phyloP scores from a whole-genome alignment of 2,797 vertebrate genomes.

The Pipistrellus pipistrellus region DNA sequence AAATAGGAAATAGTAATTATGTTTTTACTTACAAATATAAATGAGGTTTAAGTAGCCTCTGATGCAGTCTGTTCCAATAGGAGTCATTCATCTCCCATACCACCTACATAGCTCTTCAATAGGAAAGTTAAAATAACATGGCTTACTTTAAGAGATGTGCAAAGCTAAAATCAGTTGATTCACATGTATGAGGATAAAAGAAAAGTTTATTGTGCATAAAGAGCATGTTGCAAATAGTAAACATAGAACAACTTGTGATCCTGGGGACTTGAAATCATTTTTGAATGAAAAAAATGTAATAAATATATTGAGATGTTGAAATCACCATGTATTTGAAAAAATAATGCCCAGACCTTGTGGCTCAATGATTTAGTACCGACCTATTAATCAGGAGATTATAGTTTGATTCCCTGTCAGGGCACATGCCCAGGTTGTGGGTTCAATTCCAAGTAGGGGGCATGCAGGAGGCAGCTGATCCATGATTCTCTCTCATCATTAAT shows the following conservation, averaged over 20 bases:
- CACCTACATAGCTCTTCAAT: constrained; percentile 78
- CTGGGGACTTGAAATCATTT: background rate
- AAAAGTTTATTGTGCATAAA: constrained; percentile 51
- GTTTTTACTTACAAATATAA: constrained; percentile 53
- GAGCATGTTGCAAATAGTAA: constrained; percentile 20
- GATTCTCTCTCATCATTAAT: too few species aligned
- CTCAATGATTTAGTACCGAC: too few species aligned
- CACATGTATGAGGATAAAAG: constrained; percentile 45
- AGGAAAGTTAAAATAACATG: constrained; percentile 77
- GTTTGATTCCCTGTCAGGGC: too few species aligned
- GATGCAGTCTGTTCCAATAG: constrained; percentile 75
- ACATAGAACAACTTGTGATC: constrained; percentile 40
- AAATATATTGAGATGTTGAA: constrained; percentile 11
- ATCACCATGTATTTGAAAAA: constrained; percentile 27
- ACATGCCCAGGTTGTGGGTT: too few species aligned
- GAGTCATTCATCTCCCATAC: constrained; percentile 71
- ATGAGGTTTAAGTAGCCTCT: constrained; percentile 75
- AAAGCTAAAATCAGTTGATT: constrained; percentile 57
- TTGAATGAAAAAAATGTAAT: constrained; percentile 34
- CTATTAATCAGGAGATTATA: too few species aligned
- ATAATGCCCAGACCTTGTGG: background rate
- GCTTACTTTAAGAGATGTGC: constrained; percentile 64
- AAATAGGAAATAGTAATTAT: constrained; percentile 76
- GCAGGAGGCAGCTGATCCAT: too few species aligned
- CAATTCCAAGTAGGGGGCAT: too few species aligned